Percentiles rank a stretch among this genome's conserved stretches.
Evolutionary conservation across 2,113 vertebrate species (phyloP).

Genomic region (Tringa solitaria): DNA sequence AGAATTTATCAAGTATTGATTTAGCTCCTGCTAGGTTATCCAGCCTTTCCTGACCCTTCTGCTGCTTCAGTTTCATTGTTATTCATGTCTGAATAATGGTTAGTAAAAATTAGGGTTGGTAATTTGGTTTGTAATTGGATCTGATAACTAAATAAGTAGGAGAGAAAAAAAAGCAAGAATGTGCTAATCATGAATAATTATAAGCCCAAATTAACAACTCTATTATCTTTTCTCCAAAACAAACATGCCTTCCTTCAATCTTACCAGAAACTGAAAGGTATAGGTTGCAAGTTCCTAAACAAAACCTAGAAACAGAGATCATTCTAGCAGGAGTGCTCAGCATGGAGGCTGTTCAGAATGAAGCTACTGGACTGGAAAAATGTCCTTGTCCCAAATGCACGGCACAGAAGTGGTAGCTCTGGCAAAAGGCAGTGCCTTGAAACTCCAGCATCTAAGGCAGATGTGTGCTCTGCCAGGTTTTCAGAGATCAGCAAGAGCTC

Average conservation of each 20-base stretch:
- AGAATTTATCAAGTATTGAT: constrained; percentile 21
- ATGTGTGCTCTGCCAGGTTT: not conserved
- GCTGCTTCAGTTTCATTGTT: constrained; percentile 19
- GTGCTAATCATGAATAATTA: constrained; percentile 1
- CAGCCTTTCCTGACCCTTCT: not conserved
- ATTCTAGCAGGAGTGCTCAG: not conserved
- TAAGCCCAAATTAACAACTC: not conserved
- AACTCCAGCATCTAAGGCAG: not conserved
- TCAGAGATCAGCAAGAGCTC: not conserved
- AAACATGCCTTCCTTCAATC: not conserved
- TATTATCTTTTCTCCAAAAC: not conserved
- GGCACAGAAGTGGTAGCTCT: not conserved
- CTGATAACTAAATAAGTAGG: constrained; percentile 7
- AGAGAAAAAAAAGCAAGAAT: not conserved
- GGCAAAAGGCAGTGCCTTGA: not conserved
- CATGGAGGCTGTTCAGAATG: not conserved
- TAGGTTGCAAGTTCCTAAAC: not conserved
- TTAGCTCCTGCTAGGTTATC: not conserved
- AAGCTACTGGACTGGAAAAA: not conserved
- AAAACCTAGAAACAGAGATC: not conserved
- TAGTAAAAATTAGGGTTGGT: not conserved
- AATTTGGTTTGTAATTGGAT: constrained; percentile 55
- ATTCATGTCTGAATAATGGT: constrained; percentile 12
- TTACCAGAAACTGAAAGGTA: not conserved
- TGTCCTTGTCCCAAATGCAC: not conserved